phyloP scores from a whole-genome alignment of 2,113 vertebrate species.

The Hyperopisus bebe region DNA sequence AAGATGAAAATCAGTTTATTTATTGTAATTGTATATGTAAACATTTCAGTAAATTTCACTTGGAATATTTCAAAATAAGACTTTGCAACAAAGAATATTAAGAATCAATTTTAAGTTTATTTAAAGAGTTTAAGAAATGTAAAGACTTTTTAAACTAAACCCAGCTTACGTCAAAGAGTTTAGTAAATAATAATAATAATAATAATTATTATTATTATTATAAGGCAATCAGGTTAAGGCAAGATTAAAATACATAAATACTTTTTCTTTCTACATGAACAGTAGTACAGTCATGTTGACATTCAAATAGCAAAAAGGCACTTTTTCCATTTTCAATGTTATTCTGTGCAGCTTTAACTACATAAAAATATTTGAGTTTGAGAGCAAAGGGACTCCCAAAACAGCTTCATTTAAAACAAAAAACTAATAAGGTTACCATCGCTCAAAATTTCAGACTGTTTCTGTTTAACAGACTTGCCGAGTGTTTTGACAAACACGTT shows the following conservation, averaged over 20 bases:
- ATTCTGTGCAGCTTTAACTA: not conserved
- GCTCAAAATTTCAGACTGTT: not conserved
- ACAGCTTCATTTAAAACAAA: not conserved
- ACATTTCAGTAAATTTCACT: not conserved
- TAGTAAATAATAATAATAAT: not conserved
- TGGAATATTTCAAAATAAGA: not conserved
- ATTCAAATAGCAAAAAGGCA: conserved; percentile 20
- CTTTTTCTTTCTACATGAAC: not conserved
- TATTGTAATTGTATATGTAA: not conserved
- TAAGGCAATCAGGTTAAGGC: conserved; percentile 21
- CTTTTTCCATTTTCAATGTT: conserved; percentile 5
- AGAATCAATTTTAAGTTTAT: not conserved
- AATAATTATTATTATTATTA: not conserved
- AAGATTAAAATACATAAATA: conserved; percentile 24
- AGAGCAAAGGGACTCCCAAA: not conserved
- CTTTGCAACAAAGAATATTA: not conserved
- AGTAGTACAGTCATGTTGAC: conserved; percentile 20
- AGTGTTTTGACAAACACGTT: not conserved
- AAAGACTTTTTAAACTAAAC: not conserved
- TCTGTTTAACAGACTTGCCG: not conserved
- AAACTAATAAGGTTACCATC: not conserved
- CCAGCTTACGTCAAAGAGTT: not conserved
- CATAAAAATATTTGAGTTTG: not conserved
- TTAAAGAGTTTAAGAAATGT: not conserved
- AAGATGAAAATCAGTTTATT: not conserved